phyloP scores from a whole-genome alignment of 2,797 vertebrate genomes.

The Yasuhikotakia modesta region DNA sequence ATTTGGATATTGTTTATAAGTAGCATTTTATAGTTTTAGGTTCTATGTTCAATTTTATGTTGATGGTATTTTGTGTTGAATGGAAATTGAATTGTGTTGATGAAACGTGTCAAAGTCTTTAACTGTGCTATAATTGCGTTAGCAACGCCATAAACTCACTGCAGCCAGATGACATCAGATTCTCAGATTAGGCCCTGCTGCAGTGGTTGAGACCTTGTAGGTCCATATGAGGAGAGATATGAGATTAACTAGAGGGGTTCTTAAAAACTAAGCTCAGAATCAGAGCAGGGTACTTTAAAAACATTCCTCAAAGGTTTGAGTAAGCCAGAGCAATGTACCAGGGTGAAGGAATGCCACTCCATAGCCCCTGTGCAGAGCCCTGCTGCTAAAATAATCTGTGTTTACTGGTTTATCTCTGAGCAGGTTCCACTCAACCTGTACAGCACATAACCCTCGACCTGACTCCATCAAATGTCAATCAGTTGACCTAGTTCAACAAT shows the following conservation, averaged over 20 bases:
- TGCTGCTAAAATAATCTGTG: slow-evolving; percentile 42
- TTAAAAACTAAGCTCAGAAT: not conserved
- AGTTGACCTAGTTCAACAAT: no score
- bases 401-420: slow-evolving; percentile 26
- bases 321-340: slow-evolving; percentile 43
- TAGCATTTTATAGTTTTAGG: no score
- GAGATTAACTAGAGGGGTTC: slow-evolving; percentile 36
- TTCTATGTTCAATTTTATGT: not conserved
- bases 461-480: not conserved
- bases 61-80: not conserved
- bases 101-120: not conserved
- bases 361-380: slow-evolving; percentile 29
- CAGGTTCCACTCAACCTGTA: slow-evolving; percentile 15
- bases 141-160: not conserved
- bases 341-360: slow-evolving; percentile 46
- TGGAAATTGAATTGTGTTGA: no score
- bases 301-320: slow-evolving; percentile 53
- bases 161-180: not conserved
- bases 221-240: slow-evolving; percentile 53
- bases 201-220: slow-evolving; percentile 24
- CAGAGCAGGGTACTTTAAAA: slow-evolving; percentile 50
- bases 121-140: not conserved
- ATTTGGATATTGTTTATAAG: not conserved
- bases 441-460: not conserved
- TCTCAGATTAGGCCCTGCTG: slow-evolving; percentile 11